Conservation (phyloP, 35 echinoderm and acorn worm genomes). For the Ptychodera flava region DNA sequence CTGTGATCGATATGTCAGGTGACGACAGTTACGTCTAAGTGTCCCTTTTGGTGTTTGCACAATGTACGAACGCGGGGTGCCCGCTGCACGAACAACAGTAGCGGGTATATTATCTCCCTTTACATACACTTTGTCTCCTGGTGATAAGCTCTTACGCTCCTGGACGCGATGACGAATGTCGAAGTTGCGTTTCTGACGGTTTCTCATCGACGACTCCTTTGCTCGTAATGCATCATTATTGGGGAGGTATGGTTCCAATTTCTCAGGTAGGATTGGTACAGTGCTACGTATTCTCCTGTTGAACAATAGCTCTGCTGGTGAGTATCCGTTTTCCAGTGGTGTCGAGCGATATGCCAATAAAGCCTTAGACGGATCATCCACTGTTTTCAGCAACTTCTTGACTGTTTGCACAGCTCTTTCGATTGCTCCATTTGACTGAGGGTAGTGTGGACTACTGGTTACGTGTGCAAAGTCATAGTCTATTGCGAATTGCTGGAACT, state of each 20-base stretch:
- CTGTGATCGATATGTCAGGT: too few relatives aligned
- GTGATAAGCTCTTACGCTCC: too few relatives aligned
- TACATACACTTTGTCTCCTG: too few relatives aligned
- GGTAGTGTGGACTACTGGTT: conserved; percentile 50
- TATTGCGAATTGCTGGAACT: conserved; percentile 21
- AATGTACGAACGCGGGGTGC: too few relatives aligned
- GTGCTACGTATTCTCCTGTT: conserved; percentile 17
- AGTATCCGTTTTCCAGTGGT: conserved; percentile 27
- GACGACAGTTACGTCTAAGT: too few relatives aligned
- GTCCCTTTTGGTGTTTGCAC: too few relatives aligned
- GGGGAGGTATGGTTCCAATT: not conserved
- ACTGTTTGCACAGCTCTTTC: conserved; percentile 49
- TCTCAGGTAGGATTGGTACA: not conserved
- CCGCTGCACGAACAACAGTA: too few relatives aligned
- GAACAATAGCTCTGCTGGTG: conserved; percentile 40
- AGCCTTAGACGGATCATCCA: too few relatives aligned
- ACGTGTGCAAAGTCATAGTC: conserved; percentile 34
- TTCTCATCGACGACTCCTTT: not conserved
- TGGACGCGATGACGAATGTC: conserved; percentile 1
- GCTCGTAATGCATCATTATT: not conserved
- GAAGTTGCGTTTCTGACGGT: conserved; percentile 4
- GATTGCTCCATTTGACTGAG: conserved; percentile 48
- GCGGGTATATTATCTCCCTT: too few relatives aligned
- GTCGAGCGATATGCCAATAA: conserved; percentile 54
- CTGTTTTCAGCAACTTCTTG: conserved; percentile 33